Evolutionary conservation across 2,888 invertebrate species (phyloP), one percentile per base, ranked within the genome.

Genomic region (Polymixis flavicincta): DNA sequence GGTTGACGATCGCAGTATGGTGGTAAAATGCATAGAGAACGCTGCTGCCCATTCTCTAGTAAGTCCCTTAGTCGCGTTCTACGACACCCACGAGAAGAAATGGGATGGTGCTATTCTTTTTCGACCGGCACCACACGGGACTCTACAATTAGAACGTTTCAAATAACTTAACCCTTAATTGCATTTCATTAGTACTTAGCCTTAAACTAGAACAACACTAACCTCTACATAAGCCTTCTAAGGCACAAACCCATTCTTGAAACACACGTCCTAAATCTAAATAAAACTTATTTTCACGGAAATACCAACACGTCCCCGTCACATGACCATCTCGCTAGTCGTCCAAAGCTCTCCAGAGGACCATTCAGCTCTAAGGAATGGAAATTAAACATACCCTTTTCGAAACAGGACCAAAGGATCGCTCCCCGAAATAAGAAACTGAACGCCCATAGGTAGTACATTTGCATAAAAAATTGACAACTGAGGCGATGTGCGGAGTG

Each of bases 381-480:
- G 89, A 93, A 92, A 93, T 93, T 93, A 92, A 89, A 73, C 88
- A 86, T 87, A 90, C 89, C 91, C 87, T 87, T 76, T 83, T 75
- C 84, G 82, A 87, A 87, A 80, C 85, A 87, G 86, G 80, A 79
- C 81, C 83, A 80, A 85, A 83, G 87, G 84, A 83, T 83, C 71
- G 74, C 64, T 75, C 65, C 69, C 86, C 84, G 85, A 93, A 92
- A 92, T 92, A 92, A 92, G 89, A 91, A 91, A 93, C 90, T 90
- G 91, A 91, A 92, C 89, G 86, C 87, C 88, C 90, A 90, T 90
- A 90, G 89, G 89, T 89, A 89, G 87, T 71, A 83, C 86, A 92
- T 94, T 93, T 92, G 89, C 93, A 93, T 94, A 91, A 92, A 93
- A 92, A 92, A 93, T 91, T 92, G 90, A 92, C 92, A 91, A 91